A percentile compares a stretch with the other conserved stretches of the same genome.
These are phyloP conservation scores for Antechinus flavipes DNA, from an alignment of 2,113 vertebrate genomes.

Conservation along the genomic window DNA sequence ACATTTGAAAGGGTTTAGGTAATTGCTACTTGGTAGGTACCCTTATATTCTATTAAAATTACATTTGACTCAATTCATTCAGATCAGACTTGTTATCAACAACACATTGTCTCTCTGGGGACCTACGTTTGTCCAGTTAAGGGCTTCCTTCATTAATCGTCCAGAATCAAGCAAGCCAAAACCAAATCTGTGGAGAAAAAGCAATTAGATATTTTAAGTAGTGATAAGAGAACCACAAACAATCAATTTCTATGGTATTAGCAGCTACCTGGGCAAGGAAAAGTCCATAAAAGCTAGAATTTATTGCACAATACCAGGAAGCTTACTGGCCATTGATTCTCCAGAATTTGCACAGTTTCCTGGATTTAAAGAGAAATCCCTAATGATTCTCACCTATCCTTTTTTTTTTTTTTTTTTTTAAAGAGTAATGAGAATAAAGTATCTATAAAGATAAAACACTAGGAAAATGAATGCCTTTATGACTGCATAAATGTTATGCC, in stretches of 20 bases:
- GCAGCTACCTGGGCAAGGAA: constrained; percentile 78
- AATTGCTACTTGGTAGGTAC: constrained; percentile 30
- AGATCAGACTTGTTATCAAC: constrained; percentile 77
- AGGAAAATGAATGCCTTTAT: constrained; percentile 71
- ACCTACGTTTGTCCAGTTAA: constrained; percentile 77
- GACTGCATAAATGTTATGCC: constrained; percentile 75
- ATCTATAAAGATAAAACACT: constrained; percentile 56
- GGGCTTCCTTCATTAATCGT: constrained; percentile 79
- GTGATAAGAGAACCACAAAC: constrained; percentile 84
- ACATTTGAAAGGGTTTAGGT: constrained; percentile 25
- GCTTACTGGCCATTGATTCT: constrained; percentile 78
- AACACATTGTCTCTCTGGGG: constrained; percentile 75
- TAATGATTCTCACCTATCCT: constrained; percentile 76
- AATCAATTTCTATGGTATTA: constrained; percentile 84
- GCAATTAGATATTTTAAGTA: constrained; percentile 85
- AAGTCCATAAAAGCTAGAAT: constrained; percentile 83
- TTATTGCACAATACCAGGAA: constrained; percentile 78
- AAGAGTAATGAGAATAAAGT: constrained; percentile 61
- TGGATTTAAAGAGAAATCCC: constrained; percentile 78
- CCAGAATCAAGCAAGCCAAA: constrained; percentile 77
- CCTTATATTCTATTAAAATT: constrained; percentile 78
- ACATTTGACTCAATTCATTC: constrained; percentile 73
- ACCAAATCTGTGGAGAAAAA: constrained; percentile 82
- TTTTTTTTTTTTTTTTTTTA: constrained; percentile 48
- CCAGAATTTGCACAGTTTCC: constrained; percentile 71